Percentiles rank a stretch among this genome's conserved stretches.
phyloP scores from a whole-genome alignment of 2,113 vertebrate genomes.

The Aegotheles bennettii region DNA sequence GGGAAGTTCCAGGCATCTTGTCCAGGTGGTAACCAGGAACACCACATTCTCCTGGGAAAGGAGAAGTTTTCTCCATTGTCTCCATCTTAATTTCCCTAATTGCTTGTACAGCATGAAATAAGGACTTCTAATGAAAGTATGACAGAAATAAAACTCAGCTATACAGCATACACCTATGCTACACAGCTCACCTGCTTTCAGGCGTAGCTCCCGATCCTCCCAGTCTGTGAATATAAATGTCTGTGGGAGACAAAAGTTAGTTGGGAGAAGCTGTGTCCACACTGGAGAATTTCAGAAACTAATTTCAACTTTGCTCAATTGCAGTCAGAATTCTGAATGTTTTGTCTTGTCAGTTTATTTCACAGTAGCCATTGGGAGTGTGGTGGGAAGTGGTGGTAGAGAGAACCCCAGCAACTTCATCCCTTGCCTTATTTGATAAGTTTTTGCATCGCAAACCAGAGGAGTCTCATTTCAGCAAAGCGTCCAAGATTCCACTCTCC shows the following conservation, averaged over 20 bases:
- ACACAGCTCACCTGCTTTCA: slow-evolving; percentile 76
- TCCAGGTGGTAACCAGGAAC: not conserved
- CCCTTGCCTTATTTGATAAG: not conserved
- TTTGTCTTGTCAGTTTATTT: not conserved
- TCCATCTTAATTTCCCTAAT: not conserved
- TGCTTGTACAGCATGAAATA: not conserved
- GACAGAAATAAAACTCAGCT: not conserved
- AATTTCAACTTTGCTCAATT: not conserved
- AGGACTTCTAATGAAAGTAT: not conserved
- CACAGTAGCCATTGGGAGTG: not conserved
- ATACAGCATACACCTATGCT: accelerated
- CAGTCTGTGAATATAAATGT: slow-evolving; percentile 95
- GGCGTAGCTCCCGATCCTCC: slow-evolving; percentile 85
- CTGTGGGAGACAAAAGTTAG: slow-evolving; percentile 60
- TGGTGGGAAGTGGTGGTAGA: not conserved
- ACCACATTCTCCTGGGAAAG: not conserved
- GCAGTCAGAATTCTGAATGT: not conserved
- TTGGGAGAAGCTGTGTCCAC: not conserved
- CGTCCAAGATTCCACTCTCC: not conserved
- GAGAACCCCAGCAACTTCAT: not conserved
- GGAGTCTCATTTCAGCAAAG: not conserved
- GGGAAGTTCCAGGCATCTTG: not conserved
- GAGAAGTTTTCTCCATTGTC: not conserved
- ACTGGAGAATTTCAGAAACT: not conserved
- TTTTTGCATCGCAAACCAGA: not conserved